Conservation (phyloP, 2,113 vertebrate species). For the Myiopsitta monachus region DNA sequence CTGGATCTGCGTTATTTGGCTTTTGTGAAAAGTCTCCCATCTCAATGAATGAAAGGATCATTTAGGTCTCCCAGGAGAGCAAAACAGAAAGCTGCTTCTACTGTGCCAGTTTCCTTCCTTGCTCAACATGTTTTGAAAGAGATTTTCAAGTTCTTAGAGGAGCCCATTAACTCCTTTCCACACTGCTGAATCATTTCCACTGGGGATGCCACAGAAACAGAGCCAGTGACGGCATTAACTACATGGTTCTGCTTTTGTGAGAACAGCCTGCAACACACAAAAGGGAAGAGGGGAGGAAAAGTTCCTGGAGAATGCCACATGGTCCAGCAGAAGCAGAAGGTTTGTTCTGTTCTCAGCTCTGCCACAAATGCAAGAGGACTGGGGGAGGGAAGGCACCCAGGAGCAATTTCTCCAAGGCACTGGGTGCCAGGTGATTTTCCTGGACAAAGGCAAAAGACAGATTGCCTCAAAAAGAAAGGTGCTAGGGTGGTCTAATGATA, state of each 20-base stretch:
- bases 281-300: background rate
- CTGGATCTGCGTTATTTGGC: background rate
- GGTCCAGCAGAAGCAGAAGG: background rate
- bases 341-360: background rate
- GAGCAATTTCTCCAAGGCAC: background rate
- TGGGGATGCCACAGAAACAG: background rate
- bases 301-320: background rate
- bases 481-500: background rate
- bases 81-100: background rate
- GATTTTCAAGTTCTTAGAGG: background rate
- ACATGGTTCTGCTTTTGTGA: conserved; percentile 17
- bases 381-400: background rate
- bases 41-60: background rate
- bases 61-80: background rate
- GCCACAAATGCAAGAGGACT: background rate
- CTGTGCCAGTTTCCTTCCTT: background rate
- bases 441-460: background rate
- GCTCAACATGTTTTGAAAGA: background rate
- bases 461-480: background rate
- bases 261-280: background rate
- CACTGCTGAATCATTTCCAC: conserved; percentile 14
- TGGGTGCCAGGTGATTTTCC: background rate
- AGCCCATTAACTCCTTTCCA: background rate
- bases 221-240: background rate
- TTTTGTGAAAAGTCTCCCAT: background rate